A percentile compares a stretch with the other conserved stretches of the same genome.
Conservation (phyloP, 2,888 invertebrate species). For the Pecten maximus region DNA sequence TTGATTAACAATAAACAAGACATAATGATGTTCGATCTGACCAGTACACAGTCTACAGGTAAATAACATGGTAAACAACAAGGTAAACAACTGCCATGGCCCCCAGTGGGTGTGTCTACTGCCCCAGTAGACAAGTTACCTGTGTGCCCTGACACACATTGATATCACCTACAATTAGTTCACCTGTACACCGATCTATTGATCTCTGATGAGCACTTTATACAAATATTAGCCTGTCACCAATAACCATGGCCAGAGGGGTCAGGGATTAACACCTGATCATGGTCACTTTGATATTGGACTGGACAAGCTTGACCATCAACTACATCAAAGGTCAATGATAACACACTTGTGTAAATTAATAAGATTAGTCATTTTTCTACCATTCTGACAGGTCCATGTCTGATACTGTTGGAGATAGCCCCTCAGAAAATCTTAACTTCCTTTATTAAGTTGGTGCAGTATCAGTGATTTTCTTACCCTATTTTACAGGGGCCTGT, state of each 20-base stretch:
- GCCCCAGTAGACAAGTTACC: background rate
- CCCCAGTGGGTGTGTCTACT: background rate
- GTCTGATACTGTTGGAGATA: background rate
- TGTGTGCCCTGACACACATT: background rate
- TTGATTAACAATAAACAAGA: too few relatives aligned
- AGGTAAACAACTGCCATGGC: background rate
- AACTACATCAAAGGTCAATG: conserved; percentile 26
- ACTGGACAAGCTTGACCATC: conserved; percentile 6
- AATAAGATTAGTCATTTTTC: conserved; percentile 6
- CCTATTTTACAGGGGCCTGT: too few relatives aligned
- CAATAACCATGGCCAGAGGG: background rate
- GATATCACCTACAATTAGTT: conserved; percentile 2
- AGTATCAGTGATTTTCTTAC: too few relatives aligned
- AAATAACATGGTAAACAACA: too few relatives aligned
- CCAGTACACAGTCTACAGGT: too few relatives aligned
- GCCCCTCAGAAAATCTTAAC: background rate
- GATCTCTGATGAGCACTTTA: background rate
- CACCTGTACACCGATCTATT: background rate
- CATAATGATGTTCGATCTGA: too few relatives aligned
- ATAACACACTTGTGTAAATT: conserved; percentile 28
- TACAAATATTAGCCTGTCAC: conserved; percentile 10
- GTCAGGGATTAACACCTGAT: conserved; percentile 10
- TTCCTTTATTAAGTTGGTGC: background rate
- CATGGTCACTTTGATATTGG: background rate
- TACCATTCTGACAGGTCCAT: background rate